phyloP scores from a whole-genome alignment of 2,888 invertebrate species.

The Andrena bucephala region DNA sequence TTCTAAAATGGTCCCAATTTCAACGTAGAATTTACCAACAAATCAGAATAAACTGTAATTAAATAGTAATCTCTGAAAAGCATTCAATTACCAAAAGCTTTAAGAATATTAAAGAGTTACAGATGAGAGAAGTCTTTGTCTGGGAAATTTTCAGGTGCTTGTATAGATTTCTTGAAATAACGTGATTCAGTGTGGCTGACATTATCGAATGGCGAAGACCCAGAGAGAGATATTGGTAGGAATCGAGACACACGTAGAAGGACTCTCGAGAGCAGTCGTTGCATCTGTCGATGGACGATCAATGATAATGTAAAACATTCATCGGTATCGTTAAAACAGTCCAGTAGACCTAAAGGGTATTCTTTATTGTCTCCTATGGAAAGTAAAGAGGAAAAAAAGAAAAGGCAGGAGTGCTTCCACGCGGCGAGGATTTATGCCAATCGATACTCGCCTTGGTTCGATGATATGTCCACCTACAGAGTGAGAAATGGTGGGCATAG shows the following conservation, averaged over 20 bases:
- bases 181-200: conserved; percentile 8
- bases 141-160: not conserved
- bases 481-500: conserved; percentile 15
- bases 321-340: not conserved
- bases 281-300: not conserved
- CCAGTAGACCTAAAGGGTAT: not conserved
- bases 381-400: not conserved
- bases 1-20: too few species aligned
- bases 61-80: too few species aligned
- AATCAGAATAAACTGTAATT: too few species aligned
- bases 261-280: not conserved
- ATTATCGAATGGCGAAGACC: not conserved
- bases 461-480: conserved; percentile 3
- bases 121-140: not conserved
- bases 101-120: not conserved
- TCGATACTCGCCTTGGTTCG: conserved; percentile 14
- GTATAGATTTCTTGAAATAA: not conserved
- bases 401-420: conserved; percentile 5
- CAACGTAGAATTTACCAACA: too few species aligned
- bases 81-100: too few species aligned
- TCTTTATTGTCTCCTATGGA: not conserved
- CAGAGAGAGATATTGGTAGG: not conserved
- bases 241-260: not conserved
- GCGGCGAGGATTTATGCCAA: conserved; percentile 23
- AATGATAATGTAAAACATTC: conserved; percentile 14